A percentile compares a stretch with the other conserved stretches of the same genome.
Evolutionary conservation across 2,113 vertebrate species (phyloP).

Genomic region (Muntiacus reevesi): DNA sequence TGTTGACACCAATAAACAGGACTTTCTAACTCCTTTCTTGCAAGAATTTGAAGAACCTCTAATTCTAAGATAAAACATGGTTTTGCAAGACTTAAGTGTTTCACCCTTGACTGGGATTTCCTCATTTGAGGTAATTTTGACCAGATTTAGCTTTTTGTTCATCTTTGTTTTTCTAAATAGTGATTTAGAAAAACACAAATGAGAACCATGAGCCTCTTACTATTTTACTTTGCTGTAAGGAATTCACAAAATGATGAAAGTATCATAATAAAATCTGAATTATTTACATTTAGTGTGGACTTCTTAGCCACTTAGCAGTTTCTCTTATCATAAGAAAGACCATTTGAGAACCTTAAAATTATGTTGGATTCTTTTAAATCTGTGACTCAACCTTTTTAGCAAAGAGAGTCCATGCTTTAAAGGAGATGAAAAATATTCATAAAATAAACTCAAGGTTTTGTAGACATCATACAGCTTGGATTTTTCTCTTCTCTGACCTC

Average conservation of each 20-base stretch:
- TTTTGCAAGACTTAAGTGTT: background rate
- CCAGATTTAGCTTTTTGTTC: background rate
- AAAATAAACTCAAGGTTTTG: background rate
- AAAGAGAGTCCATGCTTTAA: background rate
- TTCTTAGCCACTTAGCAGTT: background rate
- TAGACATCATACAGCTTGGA: background rate
- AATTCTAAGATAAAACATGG: background rate
- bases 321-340: background rate
- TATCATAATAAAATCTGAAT: background rate
- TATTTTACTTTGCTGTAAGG: background rate
- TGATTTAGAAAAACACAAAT: background rate
- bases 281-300: background rate
- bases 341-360: background rate
- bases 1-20: background rate
- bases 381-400: background rate
- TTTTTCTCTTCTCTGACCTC: background rate
- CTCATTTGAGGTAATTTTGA: background rate
- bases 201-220: background rate
- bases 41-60: background rate
- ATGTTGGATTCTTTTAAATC: background rate
- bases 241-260: background rate
- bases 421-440: background rate
- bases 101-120: background rate
- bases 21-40: background rate
- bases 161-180: background rate